Base-by-base conservation (phyloP, 2,888 invertebrate species). In the Lithophane socia region DNA sequence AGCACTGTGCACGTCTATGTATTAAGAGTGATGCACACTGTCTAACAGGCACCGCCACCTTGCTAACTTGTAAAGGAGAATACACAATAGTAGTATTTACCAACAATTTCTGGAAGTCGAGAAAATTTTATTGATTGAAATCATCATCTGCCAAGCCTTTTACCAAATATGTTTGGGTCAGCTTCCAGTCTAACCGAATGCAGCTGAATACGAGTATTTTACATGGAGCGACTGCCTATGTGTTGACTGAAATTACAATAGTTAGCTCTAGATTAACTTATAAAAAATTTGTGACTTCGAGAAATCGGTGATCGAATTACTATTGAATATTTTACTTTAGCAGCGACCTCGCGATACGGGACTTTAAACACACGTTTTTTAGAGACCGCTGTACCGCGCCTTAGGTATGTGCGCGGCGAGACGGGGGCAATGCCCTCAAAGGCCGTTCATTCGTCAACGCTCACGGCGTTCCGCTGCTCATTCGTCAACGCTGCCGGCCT, bases 31-130 rank as follows among this genome's bases (percentile, higher is more conserved):
- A 70, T 73, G 66, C 74, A 82, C 86, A 86, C 78, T 42, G 69
- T 66, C 83, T 84, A 77, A 85, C 24, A 82, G 83, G 74, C 72
- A 73, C 83, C 86, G 42, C 70, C 83, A 82, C 83, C 83, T 70
- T 47, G 21, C 29, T 73, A 29, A 65, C 44, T 7, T 63, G 60
- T 82, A 84, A 82, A 84, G 85, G 9, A 69, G 49, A 75, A 80
- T 84, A 80, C 29, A 66, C 56, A 73, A 73, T 65, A 84, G 60
- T 24, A 52, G 29, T 3, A 3, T 12, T 8, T 29, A 21, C 44
- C 10, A 65, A n/a, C n/a, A 44, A 44, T 44, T 44, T 44, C 44
- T 44, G 16, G 42, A 63, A 63, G 21, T n/a, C 56, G 4, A n/a
- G n/a, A 9, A 56, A 56, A 42, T 42, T 42, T 29, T 29, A 29